Conservation (phyloP, 2,113 vertebrate species). For the Thunnus thynnus region DNA sequence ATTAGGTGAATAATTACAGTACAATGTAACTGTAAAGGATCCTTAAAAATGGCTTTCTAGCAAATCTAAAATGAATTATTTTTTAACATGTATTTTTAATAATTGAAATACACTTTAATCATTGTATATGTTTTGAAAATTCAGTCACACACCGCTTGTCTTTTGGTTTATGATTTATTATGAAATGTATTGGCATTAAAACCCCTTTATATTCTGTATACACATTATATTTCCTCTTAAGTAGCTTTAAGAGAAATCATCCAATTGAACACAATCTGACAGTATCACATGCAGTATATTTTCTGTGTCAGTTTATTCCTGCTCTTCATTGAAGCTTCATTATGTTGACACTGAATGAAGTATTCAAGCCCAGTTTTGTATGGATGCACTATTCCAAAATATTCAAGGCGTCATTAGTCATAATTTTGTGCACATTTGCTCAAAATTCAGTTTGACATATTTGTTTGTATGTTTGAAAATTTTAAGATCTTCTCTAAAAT, state of each 20-base stretch:
- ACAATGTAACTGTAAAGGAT: constrained; percentile 17
- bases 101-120: too few relatives aligned
- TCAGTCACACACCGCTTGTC: background rate
- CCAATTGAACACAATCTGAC: too few relatives aligned
- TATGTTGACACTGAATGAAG: too few relatives aligned
- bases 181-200: too few relatives aligned
- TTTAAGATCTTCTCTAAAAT: background rate
- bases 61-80: background rate
- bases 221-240: too few relatives aligned
- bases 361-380: too few relatives aligned
- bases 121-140: background rate
- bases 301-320: background rate
- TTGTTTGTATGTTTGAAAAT: background rate
- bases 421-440: background rate
- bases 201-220: too few relatives aligned
- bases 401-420: background rate
- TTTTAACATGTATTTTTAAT: too few relatives aligned
- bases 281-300: too few relatives aligned
- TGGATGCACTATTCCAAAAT: background rate
- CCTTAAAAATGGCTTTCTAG: background rate
- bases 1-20: constrained; percentile 49
- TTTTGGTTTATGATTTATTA: too few relatives aligned
- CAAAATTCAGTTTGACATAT: background rate
- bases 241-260: too few relatives aligned
- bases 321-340: background rate